phyloP scores from a whole-genome alignment of 2,113 vertebrate species.

The Colistium nudipinnis region DNA sequence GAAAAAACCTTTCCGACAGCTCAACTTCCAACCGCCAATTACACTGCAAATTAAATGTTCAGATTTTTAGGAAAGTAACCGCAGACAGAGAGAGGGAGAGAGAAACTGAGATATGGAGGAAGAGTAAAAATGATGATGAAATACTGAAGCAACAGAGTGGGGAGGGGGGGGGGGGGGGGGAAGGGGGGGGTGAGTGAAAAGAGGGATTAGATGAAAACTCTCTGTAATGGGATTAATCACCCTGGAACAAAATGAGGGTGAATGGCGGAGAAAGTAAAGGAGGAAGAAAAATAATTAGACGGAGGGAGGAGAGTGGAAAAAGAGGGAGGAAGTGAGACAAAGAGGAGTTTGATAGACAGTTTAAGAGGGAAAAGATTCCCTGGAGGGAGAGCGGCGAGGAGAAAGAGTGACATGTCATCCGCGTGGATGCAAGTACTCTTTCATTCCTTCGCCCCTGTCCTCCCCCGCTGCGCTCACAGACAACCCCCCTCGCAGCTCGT shows the following conservation, averaged over 20 bases:
- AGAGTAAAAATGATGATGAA: conserved; percentile 25
- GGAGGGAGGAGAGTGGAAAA: background rate
- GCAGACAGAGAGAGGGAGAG: background rate
- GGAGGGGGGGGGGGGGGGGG: too few relatives aligned
- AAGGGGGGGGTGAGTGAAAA: too few relatives aligned
- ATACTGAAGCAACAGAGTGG: conserved; percentile 14
- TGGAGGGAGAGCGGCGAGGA: background rate
- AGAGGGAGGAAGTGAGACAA: conserved; percentile 12
- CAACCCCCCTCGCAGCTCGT: background rate
- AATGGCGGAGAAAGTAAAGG: background rate
- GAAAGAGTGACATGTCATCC: conserved; percentile 31
- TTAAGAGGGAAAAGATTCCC: conserved; percentile 20
- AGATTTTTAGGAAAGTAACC: background rate
- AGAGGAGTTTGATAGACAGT: conserved; percentile 40
- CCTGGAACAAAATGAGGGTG: conserved; percentile 8
- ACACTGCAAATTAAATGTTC: background rate
- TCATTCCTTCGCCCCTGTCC: background rate
- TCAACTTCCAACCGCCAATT: background rate
- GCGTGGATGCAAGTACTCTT: conserved; percentile 21
- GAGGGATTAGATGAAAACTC: conserved; percentile 1
- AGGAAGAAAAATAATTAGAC: conserved; percentile 2
- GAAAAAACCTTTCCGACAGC: background rate
- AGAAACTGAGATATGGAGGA: background rate
- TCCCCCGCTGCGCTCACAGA: background rate
- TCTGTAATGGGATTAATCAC: conserved; percentile 18